These are phyloP conservation scores for Conus betulinus DNA, from an alignment of 1,140 invertebrate species.

Conservation along the genomic window DNA sequence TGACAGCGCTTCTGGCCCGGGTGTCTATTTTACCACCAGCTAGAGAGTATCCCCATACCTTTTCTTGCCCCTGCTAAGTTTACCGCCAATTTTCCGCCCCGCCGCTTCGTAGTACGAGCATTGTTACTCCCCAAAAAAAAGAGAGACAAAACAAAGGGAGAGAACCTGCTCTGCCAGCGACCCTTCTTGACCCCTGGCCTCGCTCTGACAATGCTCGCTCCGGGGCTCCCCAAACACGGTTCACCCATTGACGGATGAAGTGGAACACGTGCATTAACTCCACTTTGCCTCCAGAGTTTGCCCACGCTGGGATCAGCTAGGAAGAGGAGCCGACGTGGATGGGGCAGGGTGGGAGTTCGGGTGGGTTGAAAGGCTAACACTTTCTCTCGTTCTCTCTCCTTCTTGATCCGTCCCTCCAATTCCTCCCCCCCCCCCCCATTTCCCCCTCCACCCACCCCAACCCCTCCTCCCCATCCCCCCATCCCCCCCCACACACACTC, in stretches of 20 bases:
- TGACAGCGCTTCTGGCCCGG: no score
- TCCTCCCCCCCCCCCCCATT: background rate
- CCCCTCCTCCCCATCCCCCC: background rate
- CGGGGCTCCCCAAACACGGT: background rate
- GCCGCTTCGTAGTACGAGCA: no score
- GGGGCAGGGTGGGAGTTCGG: no score
- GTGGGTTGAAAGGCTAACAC: no score
- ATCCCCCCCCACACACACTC: background rate
- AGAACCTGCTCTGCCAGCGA: background rate
- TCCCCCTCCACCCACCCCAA: background rate
- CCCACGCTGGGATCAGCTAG: background rate
- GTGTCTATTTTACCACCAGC: no score
- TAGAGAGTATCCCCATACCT: background rate
- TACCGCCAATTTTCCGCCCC: background rate
- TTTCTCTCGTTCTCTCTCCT: background rate
- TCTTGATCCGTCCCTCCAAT: background rate
- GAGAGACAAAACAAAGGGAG: no score
- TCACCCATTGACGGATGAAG: background rate
- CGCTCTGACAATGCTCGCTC: constrained; percentile 12
- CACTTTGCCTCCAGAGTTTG: background rate
- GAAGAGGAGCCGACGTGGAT: no score
- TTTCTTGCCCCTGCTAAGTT: background rate
- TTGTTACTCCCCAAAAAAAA: no score
- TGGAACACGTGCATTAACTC: constrained; percentile 16
- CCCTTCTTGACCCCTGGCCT: background rate